Evolutionary conservation across 2,888 invertebrate species (phyloP), one percentile per base, ranked within the genome.

Genomic region (Clanis bilineata): DNA sequence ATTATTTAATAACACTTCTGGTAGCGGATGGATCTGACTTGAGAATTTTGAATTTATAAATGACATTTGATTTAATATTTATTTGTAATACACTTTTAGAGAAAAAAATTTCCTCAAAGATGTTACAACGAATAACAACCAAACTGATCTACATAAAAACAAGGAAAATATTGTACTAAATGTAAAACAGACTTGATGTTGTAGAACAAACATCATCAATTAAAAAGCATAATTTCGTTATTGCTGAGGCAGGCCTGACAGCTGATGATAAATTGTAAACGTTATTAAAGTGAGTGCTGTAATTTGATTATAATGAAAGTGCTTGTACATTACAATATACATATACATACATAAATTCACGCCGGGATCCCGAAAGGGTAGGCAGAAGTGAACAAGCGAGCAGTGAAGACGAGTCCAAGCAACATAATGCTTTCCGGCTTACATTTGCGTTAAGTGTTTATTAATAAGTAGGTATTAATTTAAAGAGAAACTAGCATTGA

Each of bases 1-100:
- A 39, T 65, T 62, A 10, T 57, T 41, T 2, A 59, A 22, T 21
- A 62, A 22, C 39, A 60, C 22, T 51, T 63, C 61, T 12, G 41
- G 5, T 18, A 12, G 32, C 2, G 15, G 51, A 12, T 10, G 23
- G 6, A 36, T 32, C 18, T 57, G 21, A 22, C 18, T 15, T 9
- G 7, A 9, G 4, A 12, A 15, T 25, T 47, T 47, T 12, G 15
- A n/a, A 15, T 15, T 47, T 9, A 1, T 6, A 2, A 25, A 15
- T 28, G 18, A 1, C 41, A 41, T 41, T 7, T 36, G 7, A 1
- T 36, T 36, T 6, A 36, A 21, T 43, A 2, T 21, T 7, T 7
- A 2, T 43, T 43, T n/a, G n/a, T 7, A 36, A 25, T 25, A 25
- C 25, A 25, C 25, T 25, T 6, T 25, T 25, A 25, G 6, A 25